Evolutionary conservation across 2,113 vertebrate genomes (phyloP).

Genomic region (Carassius gibelio): DNA sequence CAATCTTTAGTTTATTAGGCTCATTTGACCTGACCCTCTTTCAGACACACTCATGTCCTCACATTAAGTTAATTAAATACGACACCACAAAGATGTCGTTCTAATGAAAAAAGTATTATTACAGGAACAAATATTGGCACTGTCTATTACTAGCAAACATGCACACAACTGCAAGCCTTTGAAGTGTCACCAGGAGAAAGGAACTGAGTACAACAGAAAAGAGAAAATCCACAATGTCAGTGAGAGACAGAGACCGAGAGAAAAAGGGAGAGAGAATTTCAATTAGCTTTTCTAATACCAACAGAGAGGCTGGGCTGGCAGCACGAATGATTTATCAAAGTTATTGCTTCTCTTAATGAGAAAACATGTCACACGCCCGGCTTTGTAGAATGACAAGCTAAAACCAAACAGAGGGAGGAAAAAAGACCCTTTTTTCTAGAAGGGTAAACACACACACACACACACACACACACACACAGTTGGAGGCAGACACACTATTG

Average conservation of each 20-base stretch:
- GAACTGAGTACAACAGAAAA: slow-evolving; percentile 48
- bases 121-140: slow-evolving; percentile 17
- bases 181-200: slow-evolving; percentile 52
- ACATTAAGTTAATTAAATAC: slow-evolving; percentile 27
- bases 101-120: slow-evolving; percentile 23
- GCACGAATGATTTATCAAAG: slow-evolving; percentile 81
- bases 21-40: background rate
- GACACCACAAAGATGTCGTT: background rate
- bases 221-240: slow-evolving; percentile 15
- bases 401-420: slow-evolving; percentile 64
- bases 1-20: background rate
- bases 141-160: slow-evolving; percentile 46
- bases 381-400: slow-evolving; percentile 59
- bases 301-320: slow-evolving; percentile 75
- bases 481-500: slow-evolving; percentile 31
- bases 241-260: slow-evolving; percentile 29
- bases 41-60: background rate
- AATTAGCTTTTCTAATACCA: slow-evolving; percentile 80
- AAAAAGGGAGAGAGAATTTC: slow-evolving; percentile 71
- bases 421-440: slow-evolving; percentile 47
- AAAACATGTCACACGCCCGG: slow-evolving; percentile 75
- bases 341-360: slow-evolving; percentile 79
- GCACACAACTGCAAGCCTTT: slow-evolving; percentile 60
- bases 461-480: slow-evolving; percentile 25
- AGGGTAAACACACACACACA: slow-evolving; percentile 5